Conservation (phyloP, 2,797 vertebrate species). For the Paguma larvata region DNA sequence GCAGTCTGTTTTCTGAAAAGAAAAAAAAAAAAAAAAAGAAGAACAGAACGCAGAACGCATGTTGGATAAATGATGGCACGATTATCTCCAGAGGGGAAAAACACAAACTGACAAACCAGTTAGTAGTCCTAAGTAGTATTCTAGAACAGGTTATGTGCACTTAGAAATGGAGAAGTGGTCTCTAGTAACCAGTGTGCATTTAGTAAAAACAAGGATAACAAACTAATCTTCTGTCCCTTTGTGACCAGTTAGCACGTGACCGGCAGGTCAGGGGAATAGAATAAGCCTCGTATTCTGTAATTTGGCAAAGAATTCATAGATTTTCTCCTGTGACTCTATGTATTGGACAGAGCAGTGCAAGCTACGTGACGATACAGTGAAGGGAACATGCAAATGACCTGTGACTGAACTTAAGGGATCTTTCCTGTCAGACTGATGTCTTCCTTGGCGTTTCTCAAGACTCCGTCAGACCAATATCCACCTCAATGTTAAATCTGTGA, state of each 20-base stretch:
- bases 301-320: background rate
- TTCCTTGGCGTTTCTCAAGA: background rate
- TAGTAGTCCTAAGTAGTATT: background rate
- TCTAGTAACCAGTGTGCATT: background rate
- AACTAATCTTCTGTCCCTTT: background rate
- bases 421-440: background rate
- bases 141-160: background rate
- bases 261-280: background rate
- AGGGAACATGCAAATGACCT: background rate
- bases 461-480: background rate
- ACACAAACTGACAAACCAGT: background rate
- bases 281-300: background rate
- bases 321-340: background rate
- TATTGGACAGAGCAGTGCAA: background rate
- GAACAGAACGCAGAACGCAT: background rate
- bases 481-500: background rate
- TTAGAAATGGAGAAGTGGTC: background rate
- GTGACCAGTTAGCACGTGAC: background rate
- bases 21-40: background rate
- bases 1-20: background rate
- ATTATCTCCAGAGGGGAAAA: background rate
- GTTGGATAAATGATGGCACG: background rate
- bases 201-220: background rate
- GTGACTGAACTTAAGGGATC: background rate
- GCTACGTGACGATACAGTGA: rapidly evolving